Evolutionary conservation across 1,140 invertebrate genomes (phyloP), one percentile per base, ranked within the genome.

Genomic region (Listronotus oregonensis): DNA sequence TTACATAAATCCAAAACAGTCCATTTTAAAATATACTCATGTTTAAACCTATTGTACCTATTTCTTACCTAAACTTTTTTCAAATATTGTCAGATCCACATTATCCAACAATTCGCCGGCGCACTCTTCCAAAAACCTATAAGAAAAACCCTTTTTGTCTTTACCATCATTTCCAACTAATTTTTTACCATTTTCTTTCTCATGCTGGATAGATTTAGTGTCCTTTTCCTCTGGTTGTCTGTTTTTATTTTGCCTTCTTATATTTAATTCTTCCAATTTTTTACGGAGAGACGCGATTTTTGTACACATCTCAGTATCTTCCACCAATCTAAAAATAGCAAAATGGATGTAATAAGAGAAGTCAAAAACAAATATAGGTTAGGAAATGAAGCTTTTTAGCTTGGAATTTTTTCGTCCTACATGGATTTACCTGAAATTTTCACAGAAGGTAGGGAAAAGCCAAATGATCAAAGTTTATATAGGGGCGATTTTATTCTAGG

Each of bases 231-330:
- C 34, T 14, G 43, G 6, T 37, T 55, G 42, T 14, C 18, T 51
- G 32, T 7, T 68, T 21, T 51, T 65, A 18, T 43, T 60, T 42
- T 58, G 62, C 50, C 57, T 67, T 18, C 52, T 63, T 21, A 66
- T 18, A 18, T 46, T 69, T n/a, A 67, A 10, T 32, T 71, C 68
- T 11, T 70, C 67, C 59, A 71, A 70, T 51, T 68, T 71, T 51
- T 68, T 72, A 11, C 66, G 64, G 7, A 70, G 57, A 18, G 44
- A 66, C 5, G 71, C 56, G 32, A 78, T 56, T 64, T 77, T 78
- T 10, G 68, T 70, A 18, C 69, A 69, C 75, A 78, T 77, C 40
- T 72, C 68, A 12, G 66, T 72, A 46, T 77, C 74, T 60, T 78
- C 76, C 0, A 71, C 59, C 40, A 78, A 56, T 49, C 74, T 65